Base-by-base conservation (phyloP, 2,797 vertebrate genomes). In the Eulemur albifrons region DNA sequence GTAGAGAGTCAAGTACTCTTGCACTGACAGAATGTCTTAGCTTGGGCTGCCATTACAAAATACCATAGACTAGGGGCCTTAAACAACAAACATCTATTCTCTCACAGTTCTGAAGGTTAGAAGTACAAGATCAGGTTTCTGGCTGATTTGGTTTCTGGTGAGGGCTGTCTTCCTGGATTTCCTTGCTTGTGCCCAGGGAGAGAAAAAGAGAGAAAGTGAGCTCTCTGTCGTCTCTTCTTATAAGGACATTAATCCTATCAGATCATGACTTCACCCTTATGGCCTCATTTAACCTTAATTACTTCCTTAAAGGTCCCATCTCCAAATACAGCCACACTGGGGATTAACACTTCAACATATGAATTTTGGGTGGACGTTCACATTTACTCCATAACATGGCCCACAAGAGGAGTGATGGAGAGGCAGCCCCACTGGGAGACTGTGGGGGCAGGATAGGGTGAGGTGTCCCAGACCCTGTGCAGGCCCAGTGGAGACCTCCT, bases 281-380 rank as follows among this genome's bases (percentile, higher is more conserved):
- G 59, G 35, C 32, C 57, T 75, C 20, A 90, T 75, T 93, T 90
- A 93, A 87, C 59, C 40, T 73, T 52, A 88, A 35, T 88, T 93
- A 59, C 54, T 83, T 73, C 20, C 10, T 59, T 61, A 80, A 94
- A 67, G 63, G 38, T 15, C 27, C 50, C 32, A 25, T 65, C 13
- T 88, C 67, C 27, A 65, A 88, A 81, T 69, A 72, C 1, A 75
- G 43, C 9, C 59, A 81, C 8, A 32, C 8, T 40, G 17, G 25
- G 30, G 2, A 43, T 75, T 93, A 43, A 27, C 21, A 8, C 30
- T 81, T 88, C 14, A 43, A 35, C 38, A 80, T 76, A 76, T 30
- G 11, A 83, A 54, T 79, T 40, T 59, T 43, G 17, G 17, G 14
- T 13, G 14, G 13, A 50, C 4, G 45, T 23, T 57, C 23, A 38